These are phyloP conservation scores for Pachymerium ferrugineum DNA, from an alignment of 2,888 invertebrate species.

Conservation along the genomic window DNA sequence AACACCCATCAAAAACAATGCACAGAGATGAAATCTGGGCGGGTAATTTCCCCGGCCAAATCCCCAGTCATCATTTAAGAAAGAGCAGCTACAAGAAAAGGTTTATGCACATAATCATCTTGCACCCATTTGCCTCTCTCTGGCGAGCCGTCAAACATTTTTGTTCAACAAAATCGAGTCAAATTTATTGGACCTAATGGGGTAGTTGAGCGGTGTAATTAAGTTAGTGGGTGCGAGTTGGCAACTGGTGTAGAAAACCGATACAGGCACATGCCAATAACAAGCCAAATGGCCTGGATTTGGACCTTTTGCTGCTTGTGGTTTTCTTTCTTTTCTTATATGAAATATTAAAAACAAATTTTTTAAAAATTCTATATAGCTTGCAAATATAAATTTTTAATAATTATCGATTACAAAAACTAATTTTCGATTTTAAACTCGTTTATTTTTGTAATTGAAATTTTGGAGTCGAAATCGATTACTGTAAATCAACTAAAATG, in stretches of 20 bases:
- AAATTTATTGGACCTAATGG: not conserved
- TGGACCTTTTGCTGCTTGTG: too few relatives aligned
- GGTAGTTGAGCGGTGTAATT: slow-evolving; percentile 12
- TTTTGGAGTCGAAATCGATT: too few relatives aligned
- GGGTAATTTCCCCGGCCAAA: not conserved
- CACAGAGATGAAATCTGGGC: slow-evolving; percentile 9
- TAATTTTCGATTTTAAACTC: too few relatives aligned
- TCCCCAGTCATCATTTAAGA: not conserved
- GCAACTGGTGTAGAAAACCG: not conserved
- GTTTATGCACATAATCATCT: not conserved
- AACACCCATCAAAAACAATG: slow-evolving; percentile 19
- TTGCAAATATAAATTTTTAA: too few relatives aligned
- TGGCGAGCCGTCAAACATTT: not conserved
- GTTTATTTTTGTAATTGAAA: too few relatives aligned
- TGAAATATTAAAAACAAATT: too few relatives aligned
- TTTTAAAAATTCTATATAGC: too few relatives aligned
- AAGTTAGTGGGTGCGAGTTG: not conserved
- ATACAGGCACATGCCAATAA: slow-evolving; percentile 1
- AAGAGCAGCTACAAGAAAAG: not conserved
- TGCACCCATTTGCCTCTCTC: not conserved
- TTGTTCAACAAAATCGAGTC: not conserved
- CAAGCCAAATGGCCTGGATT: too few relatives aligned
- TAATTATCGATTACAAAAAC: too few relatives aligned
- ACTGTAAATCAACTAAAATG: too few relatives aligned
- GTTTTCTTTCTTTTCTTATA: too few relatives aligned